Evolutionary conservation across 1,140 invertebrate genomes (phyloP), one percentile per base, ranked within the genome.

Genomic region (Eciton burchellii): DNA sequence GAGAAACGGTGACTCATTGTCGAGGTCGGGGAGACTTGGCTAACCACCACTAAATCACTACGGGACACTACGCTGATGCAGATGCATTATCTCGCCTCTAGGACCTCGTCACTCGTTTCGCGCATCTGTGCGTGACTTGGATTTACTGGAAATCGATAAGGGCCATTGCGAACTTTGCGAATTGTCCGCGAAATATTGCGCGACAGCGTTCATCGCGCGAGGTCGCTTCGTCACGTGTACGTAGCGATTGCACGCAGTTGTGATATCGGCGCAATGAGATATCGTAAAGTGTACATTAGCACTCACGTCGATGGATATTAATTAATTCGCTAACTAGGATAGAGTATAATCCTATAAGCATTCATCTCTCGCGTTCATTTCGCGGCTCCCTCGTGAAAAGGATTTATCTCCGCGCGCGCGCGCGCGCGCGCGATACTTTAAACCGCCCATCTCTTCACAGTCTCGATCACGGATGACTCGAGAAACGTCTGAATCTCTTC

Each of bases 91-190:
- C 85, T 86, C 56, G 49, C 70, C n/a, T n/a, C n/a, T 73, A 35
- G 49, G 73, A 63, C 72, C 83, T 63, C 66, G 86, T 76, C 76
- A 84, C 79, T 87, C 85, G 56, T 84, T 81, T 87, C 56, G 86
- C 57, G 76, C 86, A 82, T 87, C 86, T 88, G 85, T 87, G 85
- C 81, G 73, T 79, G 71, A 83, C 82, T 83, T 35, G 57, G 85
- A 82, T 79, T 68, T 66, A 62, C 52, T 57, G 65, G 35, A 49
- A 84, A 87, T 88, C 86, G 82, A 87, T 88, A 65, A 35, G 65
- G 71, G 73, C 35, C 54, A 24, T 76, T n/a, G 24, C 54, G 73
- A 86, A 86, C 47, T 85, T 74, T 43, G 47, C 63, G 21, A 57
- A 70, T 35, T 56, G 62, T 66, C 47, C 35, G 47, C 66, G 56